phyloP scores from a whole-genome alignment of 2,113 vertebrate genomes.

The Ptyas mucosa region DNA sequence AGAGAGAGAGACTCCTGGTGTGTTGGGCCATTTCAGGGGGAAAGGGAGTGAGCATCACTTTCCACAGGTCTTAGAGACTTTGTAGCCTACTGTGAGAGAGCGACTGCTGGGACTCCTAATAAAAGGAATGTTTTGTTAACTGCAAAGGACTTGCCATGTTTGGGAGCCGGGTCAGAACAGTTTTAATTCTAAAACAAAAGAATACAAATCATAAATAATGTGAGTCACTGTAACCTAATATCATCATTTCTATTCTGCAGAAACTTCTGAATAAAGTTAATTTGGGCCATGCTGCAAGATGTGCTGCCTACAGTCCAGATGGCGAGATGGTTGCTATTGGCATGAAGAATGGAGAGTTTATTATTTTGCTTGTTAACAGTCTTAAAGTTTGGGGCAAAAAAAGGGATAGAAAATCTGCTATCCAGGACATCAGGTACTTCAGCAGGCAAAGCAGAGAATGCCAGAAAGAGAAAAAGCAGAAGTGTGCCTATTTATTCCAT shows the following conservation, averaged over 20 bases:
- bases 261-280: slow-evolving; percentile 95
- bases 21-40: too few relatives aligned
- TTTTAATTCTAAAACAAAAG: neutral
- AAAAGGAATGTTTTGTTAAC: too few relatives aligned
- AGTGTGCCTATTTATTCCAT: neutral
- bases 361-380: slow-evolving; percentile 87
- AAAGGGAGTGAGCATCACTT: too few relatives aligned
- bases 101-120: too few relatives aligned
- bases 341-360: slow-evolving; percentile 95
- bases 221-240: neutral
- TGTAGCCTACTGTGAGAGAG: too few relatives aligned
- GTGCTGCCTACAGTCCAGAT: slow-evolving; percentile 85
- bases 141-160: too few relatives aligned
- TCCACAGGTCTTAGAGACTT: too few relatives aligned
- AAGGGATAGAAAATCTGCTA: slow-evolving; percentile 88
- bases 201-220: neutral
- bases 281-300: slow-evolving; percentile 86
- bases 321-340: slow-evolving; percentile 96
- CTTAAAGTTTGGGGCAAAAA: slow-evolving; percentile 96
- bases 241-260: slow-evolving; percentile 59
- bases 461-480: neutral
- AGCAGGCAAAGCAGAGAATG: neutral
- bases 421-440: slow-evolving; percentile 88
- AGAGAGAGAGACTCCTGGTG: too few relatives aligned
- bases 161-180: too few relatives aligned